Conservation (phyloP, 2,113 vertebrate genomes). For the cat (Felis catus) region F.catus_Fca126_mat1.0 CM031421.1:17587001-17587500, state of each 20-base stretch:
- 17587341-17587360: background rate
- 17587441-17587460: background rate
- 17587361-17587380: background rate
- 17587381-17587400: background rate
- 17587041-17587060: constrained; percentile 32
- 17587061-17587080: background rate
- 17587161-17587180: background rate
- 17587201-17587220: background rate
- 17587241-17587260: background rate
- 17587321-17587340: background rate
- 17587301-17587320: background rate
- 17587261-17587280: background rate
- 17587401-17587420: background rate
- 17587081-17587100: background rate
- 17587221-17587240: background rate
- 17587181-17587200: background rate
- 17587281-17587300: background rate
- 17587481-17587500: background rate
- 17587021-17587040: background rate
- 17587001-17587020: too few relatives aligned
- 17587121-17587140: too few relatives aligned
- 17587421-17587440: background rate
- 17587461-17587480: background rate
- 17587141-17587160: background rate
- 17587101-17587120: background rate